Base-by-base conservation (phyloP, 2,797 vertebrate genomes). In the Chaenodraco wilsoni region DNA sequence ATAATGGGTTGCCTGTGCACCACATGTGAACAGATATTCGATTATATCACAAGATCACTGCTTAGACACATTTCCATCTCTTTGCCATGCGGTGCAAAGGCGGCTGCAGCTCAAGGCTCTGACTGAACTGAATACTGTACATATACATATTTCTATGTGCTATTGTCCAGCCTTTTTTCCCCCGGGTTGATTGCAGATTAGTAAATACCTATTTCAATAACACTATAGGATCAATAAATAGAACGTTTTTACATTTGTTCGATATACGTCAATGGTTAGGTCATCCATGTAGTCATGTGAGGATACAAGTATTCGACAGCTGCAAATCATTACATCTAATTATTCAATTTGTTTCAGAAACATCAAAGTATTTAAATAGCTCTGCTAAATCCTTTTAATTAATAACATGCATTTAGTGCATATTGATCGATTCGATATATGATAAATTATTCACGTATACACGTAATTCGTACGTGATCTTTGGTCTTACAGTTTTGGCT, bases 1-100 rank as follows among this genome's bases (percentile, higher is more conserved):
- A 9, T 61, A 48, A 63, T 52, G n/a, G 51, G 23, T 65, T 49
- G 17, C 70, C 48, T 43, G 21, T 23, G 52, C 21, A 41, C 58
- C 57, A 79, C 56, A 41, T 57, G 74, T 69, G 63, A 71, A 67
- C 13, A 6, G 13, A 41, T 49, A 61, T 52, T 3, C 27, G 17
- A 70, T 75, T 56, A 50, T 41, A 44, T 74, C 31, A 68, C 43
- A 72, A 55, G 13, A 44, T 52, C 51, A 68, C 11, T 46, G 27
- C 55, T 44, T 37, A 62, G 3, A 72, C 14, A 43, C 6, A 31
- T 64, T 51, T 71, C 54, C 37, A 57, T 44, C 13, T n/a, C 15
- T 65, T 70, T 72, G 56, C 62, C 51, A 41, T 33, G 17, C 49
- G 12, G 37, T 48, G 44, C 13, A 66, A 50, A 62, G 19, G 40